Evolutionary conservation across 2,113 vertebrate genomes (phyloP).

Genomic region (Actenoides hombroni): DNA sequence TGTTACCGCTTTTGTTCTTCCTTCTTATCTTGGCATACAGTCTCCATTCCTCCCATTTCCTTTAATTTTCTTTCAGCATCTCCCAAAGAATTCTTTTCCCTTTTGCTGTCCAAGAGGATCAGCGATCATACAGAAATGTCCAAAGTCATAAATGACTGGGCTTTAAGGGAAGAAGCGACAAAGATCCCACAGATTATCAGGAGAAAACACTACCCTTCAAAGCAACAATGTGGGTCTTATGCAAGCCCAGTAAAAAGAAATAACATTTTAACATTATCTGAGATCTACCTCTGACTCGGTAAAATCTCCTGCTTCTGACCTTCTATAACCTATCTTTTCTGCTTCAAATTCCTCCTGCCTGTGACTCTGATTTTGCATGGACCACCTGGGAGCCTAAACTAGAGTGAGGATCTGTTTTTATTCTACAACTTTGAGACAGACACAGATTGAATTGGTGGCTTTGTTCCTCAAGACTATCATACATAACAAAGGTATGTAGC

Average conservation of each 20-base stretch:
- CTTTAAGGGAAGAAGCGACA: neutral
- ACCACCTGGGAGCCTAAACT: neutral
- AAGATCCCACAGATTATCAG: neutral
- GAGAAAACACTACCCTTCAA: neutral
- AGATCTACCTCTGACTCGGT: neutral
- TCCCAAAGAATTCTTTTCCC: neutral
- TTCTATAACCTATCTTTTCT: neutral
- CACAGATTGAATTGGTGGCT: neutral
- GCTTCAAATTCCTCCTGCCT: neutral
- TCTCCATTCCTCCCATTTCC: neutral
- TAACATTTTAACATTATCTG: neutral
- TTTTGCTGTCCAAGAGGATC: neutral
- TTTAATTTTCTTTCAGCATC: neutral
- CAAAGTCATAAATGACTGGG: neutral
- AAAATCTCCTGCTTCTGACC: neutral
- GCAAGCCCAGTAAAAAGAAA: neutral
- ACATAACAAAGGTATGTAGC: fast-evolving
- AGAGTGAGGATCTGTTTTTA: neutral
- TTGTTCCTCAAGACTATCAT: neutral
- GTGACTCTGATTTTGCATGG: neutral
- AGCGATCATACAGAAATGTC: neutral
- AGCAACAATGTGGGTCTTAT: neutral
- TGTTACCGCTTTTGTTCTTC: neutral
- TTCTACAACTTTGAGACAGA: neutral
- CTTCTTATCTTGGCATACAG: neutral